Conservation (phyloP, 2,797 vertebrate species). For the Liasis olivaceus region DNA sequence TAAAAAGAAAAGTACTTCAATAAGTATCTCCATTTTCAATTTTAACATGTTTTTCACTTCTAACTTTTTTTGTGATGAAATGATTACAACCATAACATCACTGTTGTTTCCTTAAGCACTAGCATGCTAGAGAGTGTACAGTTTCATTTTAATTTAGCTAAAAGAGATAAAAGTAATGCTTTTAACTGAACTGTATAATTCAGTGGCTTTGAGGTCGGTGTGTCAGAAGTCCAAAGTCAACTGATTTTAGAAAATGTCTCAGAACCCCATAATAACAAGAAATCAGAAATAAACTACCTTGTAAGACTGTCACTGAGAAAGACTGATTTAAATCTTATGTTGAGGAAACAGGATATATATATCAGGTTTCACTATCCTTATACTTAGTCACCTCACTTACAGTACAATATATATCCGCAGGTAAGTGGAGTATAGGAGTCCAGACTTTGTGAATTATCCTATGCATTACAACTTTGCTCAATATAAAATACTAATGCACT, state of each 20-base stretch:
- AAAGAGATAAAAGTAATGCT: background rate
- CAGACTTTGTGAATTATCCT: slow-evolving; percentile 23
- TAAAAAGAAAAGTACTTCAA: slow-evolving; percentile 15
- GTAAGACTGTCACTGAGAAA: slow-evolving; percentile 2
- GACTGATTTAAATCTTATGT: slow-evolving; percentile 8
- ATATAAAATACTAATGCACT: slow-evolving; percentile 60
- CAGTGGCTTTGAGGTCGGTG: background rate
- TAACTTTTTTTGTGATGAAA: background rate
- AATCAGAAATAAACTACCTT: slow-evolving; percentile 37
- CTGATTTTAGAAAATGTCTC: background rate
- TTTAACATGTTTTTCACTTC: background rate
- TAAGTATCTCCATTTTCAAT: background rate
- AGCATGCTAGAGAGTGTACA: slow-evolving; percentile 48
- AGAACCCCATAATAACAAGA: slow-evolving; percentile 36
- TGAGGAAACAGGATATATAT: slow-evolving; percentile 11
- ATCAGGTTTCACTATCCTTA: slow-evolving; percentile 22
- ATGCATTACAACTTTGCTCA: slow-evolving; percentile 10
- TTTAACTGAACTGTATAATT: background rate
- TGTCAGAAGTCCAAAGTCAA: background rate
- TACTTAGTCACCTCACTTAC: slow-evolving; percentile 33
- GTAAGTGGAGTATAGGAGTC: background rate
- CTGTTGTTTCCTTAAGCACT: slow-evolving; percentile 37
- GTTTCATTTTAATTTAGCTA: slow-evolving; percentile 50
- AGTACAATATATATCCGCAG: slow-evolving; percentile 28
- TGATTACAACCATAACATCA: background rate